These are phyloP conservation scores for Paramormyrops kingsleyae DNA, from an alignment of 2,113 vertebrate genomes.

Conservation along the genomic window DNA sequence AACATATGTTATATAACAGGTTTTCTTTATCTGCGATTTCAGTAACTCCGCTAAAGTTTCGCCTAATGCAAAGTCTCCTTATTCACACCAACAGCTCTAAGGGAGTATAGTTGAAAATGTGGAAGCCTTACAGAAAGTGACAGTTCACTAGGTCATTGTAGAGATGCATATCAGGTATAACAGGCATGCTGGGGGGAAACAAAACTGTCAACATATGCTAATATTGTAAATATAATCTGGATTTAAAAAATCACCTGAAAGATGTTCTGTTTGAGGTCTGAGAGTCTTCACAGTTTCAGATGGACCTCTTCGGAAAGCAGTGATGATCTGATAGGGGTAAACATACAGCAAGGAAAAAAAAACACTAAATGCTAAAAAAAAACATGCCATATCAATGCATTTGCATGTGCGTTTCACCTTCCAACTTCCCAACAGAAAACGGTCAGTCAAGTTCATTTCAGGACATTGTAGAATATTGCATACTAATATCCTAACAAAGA, in stretches of 20 bases:
- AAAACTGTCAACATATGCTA: not conserved
- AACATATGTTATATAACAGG: not conserved
- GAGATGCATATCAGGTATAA: not conserved
- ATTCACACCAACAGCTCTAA: not conserved
- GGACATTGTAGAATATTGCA: not conserved
- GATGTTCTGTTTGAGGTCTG: conserved; percentile 18
- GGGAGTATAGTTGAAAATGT: not conserved
- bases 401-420: not conserved
- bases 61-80: not conserved
- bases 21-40: not conserved
- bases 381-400: not conserved
- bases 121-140: not conserved
- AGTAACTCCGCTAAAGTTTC: not conserved
- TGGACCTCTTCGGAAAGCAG: conserved; percentile 39
- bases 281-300: not conserved
- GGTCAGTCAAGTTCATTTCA: not conserved
- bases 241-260: conserved; percentile 23
- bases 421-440: not conserved
- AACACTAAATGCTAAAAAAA: too few relatives aligned
- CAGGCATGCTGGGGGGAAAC: not conserved
- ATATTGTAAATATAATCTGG: not conserved
- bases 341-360: too few relatives aligned
- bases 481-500: not conserved
- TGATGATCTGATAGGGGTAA: not conserved
- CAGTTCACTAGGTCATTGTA: not conserved